phyloP scores from a whole-genome alignment of 2,797 vertebrate species.

The Emydoidea blandingii region DNA sequence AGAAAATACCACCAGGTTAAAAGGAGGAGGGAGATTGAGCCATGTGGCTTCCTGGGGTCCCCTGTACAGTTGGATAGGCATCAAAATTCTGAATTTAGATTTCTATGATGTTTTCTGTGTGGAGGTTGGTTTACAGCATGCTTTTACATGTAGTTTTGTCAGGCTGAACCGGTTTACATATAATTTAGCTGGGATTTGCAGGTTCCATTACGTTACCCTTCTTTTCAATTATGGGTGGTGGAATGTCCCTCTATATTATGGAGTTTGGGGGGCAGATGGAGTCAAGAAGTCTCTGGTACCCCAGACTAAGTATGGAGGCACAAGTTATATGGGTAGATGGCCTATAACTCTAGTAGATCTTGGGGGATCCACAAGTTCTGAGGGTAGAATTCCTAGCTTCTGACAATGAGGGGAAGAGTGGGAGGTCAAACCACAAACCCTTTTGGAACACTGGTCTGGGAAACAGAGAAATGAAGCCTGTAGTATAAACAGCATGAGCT shows the following conservation, averaged over 20 bases:
- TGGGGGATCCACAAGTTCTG: not conserved
- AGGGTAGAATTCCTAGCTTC: not conserved
- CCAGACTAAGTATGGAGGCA: not conserved
- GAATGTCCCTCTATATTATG: not conserved
- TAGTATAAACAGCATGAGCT: not conserved
- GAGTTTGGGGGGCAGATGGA: not conserved
- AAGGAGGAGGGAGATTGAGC: not conserved
- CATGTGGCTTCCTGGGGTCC: not conserved
- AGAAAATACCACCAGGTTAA: not conserved
- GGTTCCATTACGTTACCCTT: not conserved
- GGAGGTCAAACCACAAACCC: not conserved
- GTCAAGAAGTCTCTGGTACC: not conserved
- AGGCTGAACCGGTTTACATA: not conserved
- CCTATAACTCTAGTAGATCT: not conserved
- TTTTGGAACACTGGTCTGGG: not conserved
- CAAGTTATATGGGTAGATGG: not conserved
- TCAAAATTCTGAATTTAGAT: not conserved
- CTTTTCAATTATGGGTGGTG: not conserved
- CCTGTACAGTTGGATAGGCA: not conserved
- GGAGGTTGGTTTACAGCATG: not conserved
- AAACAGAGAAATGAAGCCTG: not conserved
- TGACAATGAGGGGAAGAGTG: not conserved
- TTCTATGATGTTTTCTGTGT: not conserved
- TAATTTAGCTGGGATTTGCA: not conserved
- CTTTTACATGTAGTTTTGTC: not conserved